Evolutionary conservation across 2,113 vertebrate species (phyloP).

Genomic region (Herpailurus yagouaroundi): DNA sequence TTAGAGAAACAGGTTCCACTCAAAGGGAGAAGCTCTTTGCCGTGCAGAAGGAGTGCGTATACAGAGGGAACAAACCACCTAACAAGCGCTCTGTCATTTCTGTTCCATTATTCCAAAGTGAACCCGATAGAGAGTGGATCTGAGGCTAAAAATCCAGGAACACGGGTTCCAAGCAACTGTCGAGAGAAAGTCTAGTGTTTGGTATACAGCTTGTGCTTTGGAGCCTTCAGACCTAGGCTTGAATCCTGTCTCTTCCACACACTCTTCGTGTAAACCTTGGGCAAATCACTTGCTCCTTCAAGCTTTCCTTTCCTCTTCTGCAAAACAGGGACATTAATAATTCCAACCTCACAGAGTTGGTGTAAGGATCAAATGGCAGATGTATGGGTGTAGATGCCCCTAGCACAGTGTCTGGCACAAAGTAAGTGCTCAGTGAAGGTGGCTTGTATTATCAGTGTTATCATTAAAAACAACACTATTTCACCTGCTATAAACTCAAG

Average conservation of each 20-base stretch:
- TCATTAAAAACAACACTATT: background rate
- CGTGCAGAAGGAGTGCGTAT: background rate
- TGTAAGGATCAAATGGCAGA: background rate
- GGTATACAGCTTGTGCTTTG: background rate
- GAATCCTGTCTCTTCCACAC: background rate
- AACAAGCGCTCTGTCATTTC: rapidly evolving
- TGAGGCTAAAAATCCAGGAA: background rate
- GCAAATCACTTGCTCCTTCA: background rate
- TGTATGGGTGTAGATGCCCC: background rate
- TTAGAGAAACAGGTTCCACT: background rate
- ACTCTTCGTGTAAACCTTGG: background rate
- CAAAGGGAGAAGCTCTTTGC: background rate
- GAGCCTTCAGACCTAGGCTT: background rate
- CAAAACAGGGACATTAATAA: background rate
- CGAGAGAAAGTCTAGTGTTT: background rate
- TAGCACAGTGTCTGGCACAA: background rate
- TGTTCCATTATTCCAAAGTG: background rate
- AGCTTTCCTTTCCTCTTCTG: background rate
- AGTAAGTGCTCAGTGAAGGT: background rate
- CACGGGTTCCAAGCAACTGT: background rate
- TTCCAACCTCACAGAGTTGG: background rate
- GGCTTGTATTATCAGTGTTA: background rate
- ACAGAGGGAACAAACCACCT: background rate
- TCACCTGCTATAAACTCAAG: background rate
- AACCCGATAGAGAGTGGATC: background rate